Percentiles rank a stretch among this genome's conserved stretches.
Conservation (phyloP, 1,140 invertebrate genomes). For the Notospermus geniculatus region DNA sequence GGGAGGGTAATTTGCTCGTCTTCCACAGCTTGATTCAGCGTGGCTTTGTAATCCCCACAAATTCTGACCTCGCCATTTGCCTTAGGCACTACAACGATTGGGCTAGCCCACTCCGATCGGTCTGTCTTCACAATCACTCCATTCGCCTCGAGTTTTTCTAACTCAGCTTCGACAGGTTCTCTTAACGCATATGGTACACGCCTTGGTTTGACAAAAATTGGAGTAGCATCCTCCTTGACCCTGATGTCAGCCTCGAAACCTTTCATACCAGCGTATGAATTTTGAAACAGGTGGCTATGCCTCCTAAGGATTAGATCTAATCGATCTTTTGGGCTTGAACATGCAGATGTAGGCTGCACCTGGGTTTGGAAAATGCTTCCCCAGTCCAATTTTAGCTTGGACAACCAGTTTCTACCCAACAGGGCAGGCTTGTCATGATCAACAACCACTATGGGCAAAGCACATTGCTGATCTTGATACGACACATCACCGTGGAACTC, state of each 20-base stretch:
- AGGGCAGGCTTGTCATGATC: too few species aligned
- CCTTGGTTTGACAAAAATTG: conserved; percentile 23
- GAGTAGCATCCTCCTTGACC: conserved; percentile 13
- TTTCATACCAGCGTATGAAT: conserved; percentile 5
- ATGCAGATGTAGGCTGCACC: too few species aligned
- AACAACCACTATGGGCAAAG: too few species aligned
- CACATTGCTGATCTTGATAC: too few species aligned
- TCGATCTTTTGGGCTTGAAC: too few species aligned
- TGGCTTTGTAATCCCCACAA: conserved; percentile 45
- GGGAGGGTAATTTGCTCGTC: not conserved
- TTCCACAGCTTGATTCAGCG: conserved; percentile 26
- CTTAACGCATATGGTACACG: conserved; percentile 37
- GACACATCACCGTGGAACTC: too few species aligned
- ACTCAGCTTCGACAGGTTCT: conserved; percentile 45
- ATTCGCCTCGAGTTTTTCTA: conserved; percentile 44
- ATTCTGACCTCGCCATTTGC: conserved; percentile 28
- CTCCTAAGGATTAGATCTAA: too few species aligned
- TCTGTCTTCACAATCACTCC: conserved; percentile 51
- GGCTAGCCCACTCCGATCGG: conserved; percentile 37
- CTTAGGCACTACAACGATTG: conserved; percentile 29
- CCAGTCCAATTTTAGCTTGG: too few species aligned
- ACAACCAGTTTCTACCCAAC: too few species aligned
- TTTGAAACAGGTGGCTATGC: too few species aligned
- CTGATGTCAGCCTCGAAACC: conserved; percentile 18
- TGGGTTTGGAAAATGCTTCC: too few species aligned